Conservation (phyloP, 2,888 invertebrate species). For the Anthrax anthrax region DNA sequence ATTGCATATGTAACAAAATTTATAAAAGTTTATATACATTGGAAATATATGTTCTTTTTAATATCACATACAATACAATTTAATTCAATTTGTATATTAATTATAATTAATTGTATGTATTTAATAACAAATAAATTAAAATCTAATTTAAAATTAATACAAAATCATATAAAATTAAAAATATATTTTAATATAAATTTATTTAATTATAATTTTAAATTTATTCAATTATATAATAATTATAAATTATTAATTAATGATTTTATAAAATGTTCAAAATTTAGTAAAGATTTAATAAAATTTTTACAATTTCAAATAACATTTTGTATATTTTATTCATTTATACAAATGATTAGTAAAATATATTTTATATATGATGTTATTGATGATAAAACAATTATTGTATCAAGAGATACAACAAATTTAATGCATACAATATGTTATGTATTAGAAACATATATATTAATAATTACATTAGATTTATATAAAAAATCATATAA, state of each 20-base stretch:
- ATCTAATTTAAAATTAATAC: not conserved
- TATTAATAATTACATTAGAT: not conserved
- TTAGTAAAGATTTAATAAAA: slow-evolving; percentile 1
- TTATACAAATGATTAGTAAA: not conserved
- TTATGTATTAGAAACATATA: not conserved
- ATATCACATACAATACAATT: not conserved
- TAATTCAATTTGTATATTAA: not conserved
- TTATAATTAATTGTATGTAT: not conserved
- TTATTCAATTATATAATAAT: slow-evolving; percentile 1
- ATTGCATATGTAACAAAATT: not conserved
- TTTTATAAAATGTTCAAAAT: not conserved
- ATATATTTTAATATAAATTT: no score
- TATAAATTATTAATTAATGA: not conserved
- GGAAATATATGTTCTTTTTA: not conserved
- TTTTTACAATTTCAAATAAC: slow-evolving; percentile 1
- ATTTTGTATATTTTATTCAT: not conserved
- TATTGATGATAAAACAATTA: not conserved
- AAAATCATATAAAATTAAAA: no score
- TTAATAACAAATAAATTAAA: not conserved
- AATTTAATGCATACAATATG: not conserved
- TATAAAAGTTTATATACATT: not conserved
- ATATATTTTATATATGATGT: not conserved
- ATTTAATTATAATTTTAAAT: not conserved
- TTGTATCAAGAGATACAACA: not conserved
- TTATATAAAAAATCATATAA: not conserved